phyloP scores from a whole-genome alignment of 1,140 invertebrate genomes.

The Onthophagus taurus region DNA sequence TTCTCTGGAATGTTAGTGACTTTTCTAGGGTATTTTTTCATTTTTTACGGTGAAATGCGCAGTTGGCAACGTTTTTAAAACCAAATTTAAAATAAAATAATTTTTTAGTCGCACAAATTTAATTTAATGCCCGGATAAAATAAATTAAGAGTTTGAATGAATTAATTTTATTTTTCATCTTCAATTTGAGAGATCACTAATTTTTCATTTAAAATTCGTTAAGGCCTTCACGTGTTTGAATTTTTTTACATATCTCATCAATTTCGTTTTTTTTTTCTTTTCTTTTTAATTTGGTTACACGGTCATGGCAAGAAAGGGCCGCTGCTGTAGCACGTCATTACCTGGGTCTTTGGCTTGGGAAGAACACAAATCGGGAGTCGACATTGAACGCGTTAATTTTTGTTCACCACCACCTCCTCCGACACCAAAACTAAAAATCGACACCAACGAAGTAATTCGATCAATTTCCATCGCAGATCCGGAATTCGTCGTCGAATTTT shows the following conservation, averaged over 20 bases:
- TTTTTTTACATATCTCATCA: not conserved
- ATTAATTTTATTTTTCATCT: no score
- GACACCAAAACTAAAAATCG: conserved; percentile 47
- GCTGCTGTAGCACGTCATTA: conserved; percentile 38
- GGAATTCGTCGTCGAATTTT: not conserved
- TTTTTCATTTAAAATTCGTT: not conserved
- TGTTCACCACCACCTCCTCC: conserved; percentile 33
- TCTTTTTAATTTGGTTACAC: conserved; percentile 27
- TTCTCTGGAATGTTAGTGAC: no score
- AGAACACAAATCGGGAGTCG: conserved; percentile 43
- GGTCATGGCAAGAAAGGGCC: conserved; percentile 44
- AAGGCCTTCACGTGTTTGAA: conserved; percentile 1
- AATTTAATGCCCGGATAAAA: no score
- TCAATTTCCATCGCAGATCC: conserved; percentile 45
- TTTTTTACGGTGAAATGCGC: no score
- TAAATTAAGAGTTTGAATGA: not conserved
- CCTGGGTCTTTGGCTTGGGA: conserved; percentile 41
- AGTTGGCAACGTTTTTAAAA: no score
- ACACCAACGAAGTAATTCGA: conserved; percentile 44
- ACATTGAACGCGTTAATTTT: conserved; percentile 40
- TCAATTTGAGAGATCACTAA: conserved; percentile 5
- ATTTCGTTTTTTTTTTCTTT: conserved; percentile 5
- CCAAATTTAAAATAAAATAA: no score
- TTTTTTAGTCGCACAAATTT: no score
- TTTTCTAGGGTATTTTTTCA: no score